Evolutionary conservation across 2,888 invertebrate genomes (phyloP), one percentile per base, ranked within the genome.

Genomic region (Uloborus plumipes): DNA sequence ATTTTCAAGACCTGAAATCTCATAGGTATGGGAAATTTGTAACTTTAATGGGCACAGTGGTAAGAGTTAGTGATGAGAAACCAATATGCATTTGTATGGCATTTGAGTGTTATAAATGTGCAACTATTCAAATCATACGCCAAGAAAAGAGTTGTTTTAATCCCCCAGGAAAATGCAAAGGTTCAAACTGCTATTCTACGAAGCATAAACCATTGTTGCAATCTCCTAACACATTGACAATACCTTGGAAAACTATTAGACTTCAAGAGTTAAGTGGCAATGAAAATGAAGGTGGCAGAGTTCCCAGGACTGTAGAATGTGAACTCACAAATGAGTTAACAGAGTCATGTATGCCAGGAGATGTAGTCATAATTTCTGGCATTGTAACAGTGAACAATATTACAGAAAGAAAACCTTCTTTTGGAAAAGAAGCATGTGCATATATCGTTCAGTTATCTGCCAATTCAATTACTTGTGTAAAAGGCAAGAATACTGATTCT

Each of bases 291-390:
- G 92, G 92, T 83, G 94, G 94, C 31, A 91, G 93, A 64, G 92
- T 94, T 86, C 95, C 95, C 1, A 91, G 94, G 85, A 93, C 93
- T 85, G 91, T 98, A 47, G 96, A 97, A 88, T 94, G 97, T 88
- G 95, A 97, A 89, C 90, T 98, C 11, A 92, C 93, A 72, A 92
- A 93, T 83, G 96, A 96, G 89, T 90, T 97, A 62, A 95, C 96
- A 1, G 94, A 95, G 85, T 91, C 92, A 31, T 95, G 96, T 85
- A 92, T 93, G 85, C 95, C 97, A 15, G 98, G 98, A 1, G 96
- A 97, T 90, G 93, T 95, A 86, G 92, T 98, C 0, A 94, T 94
- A 16, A 91, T 98, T 14, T 94, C 94, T 76, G 98, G 98, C 50
- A 92, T 96, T 85, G 92, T 98, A 22, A 95, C 94, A 91, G 93